Percentiles rank a stretch among this genome's conserved stretches.
Conservation (phyloP, 2,113 vertebrate species). For the Protobothrops flavoviridis region DNA sequence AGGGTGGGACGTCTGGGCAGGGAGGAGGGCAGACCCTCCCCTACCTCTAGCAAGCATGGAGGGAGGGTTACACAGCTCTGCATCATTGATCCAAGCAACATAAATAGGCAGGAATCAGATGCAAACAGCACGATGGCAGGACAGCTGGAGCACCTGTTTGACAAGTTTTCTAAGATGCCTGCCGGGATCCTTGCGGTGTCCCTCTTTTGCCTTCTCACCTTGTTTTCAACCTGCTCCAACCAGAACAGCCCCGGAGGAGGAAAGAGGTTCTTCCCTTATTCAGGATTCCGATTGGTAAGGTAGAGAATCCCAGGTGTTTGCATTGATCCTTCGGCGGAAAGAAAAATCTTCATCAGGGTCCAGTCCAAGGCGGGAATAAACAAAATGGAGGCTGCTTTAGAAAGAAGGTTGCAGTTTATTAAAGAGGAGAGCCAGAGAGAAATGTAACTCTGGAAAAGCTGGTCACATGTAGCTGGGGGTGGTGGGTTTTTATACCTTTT, state of each 20-base stretch:
- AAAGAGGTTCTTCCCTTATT: slow-evolving; percentile 78
- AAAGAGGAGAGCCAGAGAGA: too few species aligned
- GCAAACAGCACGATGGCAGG: slow-evolving; percentile 3
- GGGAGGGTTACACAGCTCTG: neutral
- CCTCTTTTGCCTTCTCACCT: slow-evolving; percentile 81
- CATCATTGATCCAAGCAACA: slow-evolving; percentile 42
- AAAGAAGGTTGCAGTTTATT: too few species aligned
- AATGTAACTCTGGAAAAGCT: too few species aligned
- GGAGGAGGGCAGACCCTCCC: too few species aligned
- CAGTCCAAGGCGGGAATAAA: too few species aligned
- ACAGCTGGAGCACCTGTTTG: neutral
- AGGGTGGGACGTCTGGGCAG: rapidly evolving
- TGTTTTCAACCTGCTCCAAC: slow-evolving; percentile 93
- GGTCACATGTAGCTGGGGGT: too few species aligned
- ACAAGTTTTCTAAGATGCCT: slow-evolving; percentile 67
- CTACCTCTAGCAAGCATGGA: neutral
- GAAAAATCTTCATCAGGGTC: too few species aligned
- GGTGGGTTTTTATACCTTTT: too few species aligned
- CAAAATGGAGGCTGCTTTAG: too few species aligned
- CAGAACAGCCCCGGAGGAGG: slow-evolving; percentile 95
- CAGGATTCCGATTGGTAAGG: slow-evolving; percentile 72
- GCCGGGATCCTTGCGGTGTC: slow-evolving; percentile 67
- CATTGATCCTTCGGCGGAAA: too few species aligned
- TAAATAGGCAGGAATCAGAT: slow-evolving; percentile 70
- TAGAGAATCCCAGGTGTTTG: rapidly evolving